phyloP scores from a whole-genome alignment of 2,888 invertebrate genomes.

The Saturnia pavonia region DNA sequence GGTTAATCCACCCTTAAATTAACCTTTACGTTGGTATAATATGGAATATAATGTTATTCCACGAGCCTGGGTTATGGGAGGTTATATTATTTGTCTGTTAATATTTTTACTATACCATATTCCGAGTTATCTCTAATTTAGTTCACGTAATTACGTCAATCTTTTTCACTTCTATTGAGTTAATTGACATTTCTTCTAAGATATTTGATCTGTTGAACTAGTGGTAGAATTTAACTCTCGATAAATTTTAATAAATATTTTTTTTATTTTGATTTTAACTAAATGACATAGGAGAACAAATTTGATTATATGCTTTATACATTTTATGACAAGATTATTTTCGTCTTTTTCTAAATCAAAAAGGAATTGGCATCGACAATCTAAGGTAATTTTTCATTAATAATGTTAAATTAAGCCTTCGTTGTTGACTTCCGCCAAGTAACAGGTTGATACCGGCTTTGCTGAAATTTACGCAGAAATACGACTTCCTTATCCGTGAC shows the following conservation, averaged over 20 bases:
- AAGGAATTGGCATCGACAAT: background rate
- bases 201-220: too few species aligned
- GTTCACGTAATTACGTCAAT: background rate
- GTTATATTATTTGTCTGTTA: background rate
- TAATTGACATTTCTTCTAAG: too few species aligned
- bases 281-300: too few species aligned
- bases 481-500: slow-evolving; percentile 1
- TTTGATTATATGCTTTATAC: too few species aligned
- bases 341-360: background rate
- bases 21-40: background rate
- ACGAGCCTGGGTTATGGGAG: background rate
- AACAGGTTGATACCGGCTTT: slow-evolving; percentile 4
- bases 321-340: background rate
- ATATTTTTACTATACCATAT: background rate
- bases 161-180: too few species aligned
- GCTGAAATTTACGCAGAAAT: background rate
- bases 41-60: background rate
- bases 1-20: background rate
- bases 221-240: too few species aligned
- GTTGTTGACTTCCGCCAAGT: background rate
- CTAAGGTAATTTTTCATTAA: background rate
- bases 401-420: background rate
- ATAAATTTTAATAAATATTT: too few species aligned
- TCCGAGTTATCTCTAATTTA: background rate
- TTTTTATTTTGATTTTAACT: too few species aligned